Conservation (phyloP, 2,113 vertebrate genomes). For the Ochotona princeps region DNA sequence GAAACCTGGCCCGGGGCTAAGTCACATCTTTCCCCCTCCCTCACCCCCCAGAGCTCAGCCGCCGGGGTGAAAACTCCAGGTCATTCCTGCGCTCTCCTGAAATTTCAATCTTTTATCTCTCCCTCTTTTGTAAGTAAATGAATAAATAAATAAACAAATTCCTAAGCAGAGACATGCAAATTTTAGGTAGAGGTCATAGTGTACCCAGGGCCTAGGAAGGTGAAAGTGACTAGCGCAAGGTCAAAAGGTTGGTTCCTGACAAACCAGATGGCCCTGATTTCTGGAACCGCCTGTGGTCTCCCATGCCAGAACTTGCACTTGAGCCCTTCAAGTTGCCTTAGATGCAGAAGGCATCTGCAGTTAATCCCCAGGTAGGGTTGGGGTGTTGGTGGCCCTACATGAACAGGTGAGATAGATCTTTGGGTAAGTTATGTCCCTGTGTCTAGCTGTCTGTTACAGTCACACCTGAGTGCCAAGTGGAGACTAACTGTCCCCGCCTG, state of each 20-base stretch:
- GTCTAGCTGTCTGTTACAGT: background rate
- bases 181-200: background rate
- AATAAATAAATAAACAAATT: background rate
- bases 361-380: background rate
- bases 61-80: background rate
- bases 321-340: background rate
- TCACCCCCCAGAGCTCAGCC: too few relatives aligned
- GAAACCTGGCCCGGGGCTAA: too few relatives aligned
- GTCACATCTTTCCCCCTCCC: too few relatives aligned
- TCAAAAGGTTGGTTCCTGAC: slow-evolving; percentile 68
- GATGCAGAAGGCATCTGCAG: background rate
- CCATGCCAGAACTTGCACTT: background rate
- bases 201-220: slow-evolving; percentile 56
- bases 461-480: background rate
- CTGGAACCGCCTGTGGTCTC: background rate
- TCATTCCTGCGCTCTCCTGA: background rate
- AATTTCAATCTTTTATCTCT: background rate
- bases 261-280: background rate
- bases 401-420: background rate
- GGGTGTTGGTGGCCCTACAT: background rate
- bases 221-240: slow-evolving; percentile 75
- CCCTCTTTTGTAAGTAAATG: background rate
- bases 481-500: background rate
- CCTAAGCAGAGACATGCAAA: background rate
- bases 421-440: background rate